A percentile compares a stretch with the other conserved stretches of the same genome.
Conservation (phyloP, 2,113 vertebrate genomes). For the Hydrolagus affinis region DNA sequence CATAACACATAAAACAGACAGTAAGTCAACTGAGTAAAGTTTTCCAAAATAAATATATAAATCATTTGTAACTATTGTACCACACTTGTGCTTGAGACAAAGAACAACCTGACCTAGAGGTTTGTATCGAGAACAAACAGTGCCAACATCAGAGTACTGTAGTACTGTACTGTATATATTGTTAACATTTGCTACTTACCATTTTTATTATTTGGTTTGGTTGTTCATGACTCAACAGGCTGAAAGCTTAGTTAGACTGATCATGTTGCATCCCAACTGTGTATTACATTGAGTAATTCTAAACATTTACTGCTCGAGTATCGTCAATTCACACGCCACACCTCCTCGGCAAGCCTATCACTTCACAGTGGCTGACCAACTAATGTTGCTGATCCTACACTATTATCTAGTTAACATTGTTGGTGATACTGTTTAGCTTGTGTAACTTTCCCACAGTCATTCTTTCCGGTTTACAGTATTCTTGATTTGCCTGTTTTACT, state of each 20-base stretch:
- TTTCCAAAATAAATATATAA: background rate
- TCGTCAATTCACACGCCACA: background rate
- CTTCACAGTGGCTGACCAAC: background rate
- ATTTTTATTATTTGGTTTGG: background rate
- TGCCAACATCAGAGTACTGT: background rate
- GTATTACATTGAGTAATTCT: background rate
- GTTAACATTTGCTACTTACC: background rate
- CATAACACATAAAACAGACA: no score
- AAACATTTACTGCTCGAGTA: background rate
- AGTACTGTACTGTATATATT: background rate
- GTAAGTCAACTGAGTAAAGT: no score
- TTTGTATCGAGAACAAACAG: background rate
- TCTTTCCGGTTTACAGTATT: no score
- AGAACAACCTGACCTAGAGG: no score
- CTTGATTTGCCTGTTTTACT: no score
- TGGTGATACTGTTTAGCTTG: background rate
- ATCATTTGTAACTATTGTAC: background rate
- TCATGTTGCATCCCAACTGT: slow-evolving; percentile 1
- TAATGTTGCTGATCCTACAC: background rate
- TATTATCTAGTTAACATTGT: background rate
- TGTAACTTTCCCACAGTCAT: no score
- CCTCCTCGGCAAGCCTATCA: background rate
- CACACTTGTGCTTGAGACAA: background rate
- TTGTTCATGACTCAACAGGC: background rate
- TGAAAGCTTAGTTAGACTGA: background rate